Evolutionary conservation across 2,888 invertebrate genomes (phyloP).

Genomic region (Sminthurinus aureus): DNA sequence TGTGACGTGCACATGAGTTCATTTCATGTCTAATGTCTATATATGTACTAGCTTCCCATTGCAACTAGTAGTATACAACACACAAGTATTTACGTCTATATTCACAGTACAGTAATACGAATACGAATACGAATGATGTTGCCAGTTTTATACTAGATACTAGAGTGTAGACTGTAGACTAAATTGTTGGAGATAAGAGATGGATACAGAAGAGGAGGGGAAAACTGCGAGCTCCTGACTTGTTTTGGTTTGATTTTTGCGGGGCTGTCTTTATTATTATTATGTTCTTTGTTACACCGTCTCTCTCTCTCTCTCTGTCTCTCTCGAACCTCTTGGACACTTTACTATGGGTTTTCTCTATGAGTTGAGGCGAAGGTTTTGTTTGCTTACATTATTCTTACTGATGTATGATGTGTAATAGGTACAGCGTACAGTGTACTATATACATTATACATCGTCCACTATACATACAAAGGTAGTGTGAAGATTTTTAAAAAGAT

Average conservation of each 20-base stretch:
- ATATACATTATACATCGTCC: not conserved
- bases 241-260: not conserved
- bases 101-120: too few species aligned
- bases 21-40: too few species aligned
- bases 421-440: not conserved
- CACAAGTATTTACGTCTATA: too few species aligned
- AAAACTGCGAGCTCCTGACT: not conserved
- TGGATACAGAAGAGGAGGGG: not conserved
- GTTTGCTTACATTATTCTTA: not conserved
- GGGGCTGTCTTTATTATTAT: not conserved
- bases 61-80: too few species aligned
- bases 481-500: not conserved
- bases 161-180: not conserved
- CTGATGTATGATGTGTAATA: too few species aligned
- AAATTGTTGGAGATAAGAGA: not conserved
- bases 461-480: not conserved
- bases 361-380: not conserved
- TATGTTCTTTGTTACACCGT: not conserved
- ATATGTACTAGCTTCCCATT: too few species aligned
- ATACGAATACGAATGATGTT: not conserved
- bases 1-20: too few species aligned
- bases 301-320: too few species aligned
- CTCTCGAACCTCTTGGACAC: too few species aligned
- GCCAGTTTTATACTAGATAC: not conserved
- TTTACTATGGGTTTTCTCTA: not conserved